Evolutionary conservation across 2,797 vertebrate genomes (phyloP).

Genomic region (Tokudaia muenninki): DNA sequence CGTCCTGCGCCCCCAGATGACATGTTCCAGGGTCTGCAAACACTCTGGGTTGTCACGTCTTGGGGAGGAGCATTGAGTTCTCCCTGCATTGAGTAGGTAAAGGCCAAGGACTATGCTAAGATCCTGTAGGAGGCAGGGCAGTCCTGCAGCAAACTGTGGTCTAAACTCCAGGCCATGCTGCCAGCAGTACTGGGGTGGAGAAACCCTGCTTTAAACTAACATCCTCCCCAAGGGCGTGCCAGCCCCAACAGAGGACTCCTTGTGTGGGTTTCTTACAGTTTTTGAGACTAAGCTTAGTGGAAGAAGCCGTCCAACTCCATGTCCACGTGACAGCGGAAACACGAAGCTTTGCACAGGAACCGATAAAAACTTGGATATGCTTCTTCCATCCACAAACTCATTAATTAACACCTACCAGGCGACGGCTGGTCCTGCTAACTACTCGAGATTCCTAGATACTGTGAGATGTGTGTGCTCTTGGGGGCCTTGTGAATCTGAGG

Average conservation of each 20-base stretch:
- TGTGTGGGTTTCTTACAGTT: slow-evolving; percentile 42
- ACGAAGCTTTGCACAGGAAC: background rate
- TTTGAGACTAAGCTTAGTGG: background rate
- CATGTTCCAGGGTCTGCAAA: background rate
- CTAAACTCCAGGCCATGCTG: accelerated
- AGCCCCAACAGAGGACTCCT: slow-evolving; percentile 16
- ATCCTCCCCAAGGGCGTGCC: background rate
- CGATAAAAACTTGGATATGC: background rate
- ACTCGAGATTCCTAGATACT: background rate
- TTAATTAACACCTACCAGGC: background rate
- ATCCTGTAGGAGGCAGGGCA: accelerated
- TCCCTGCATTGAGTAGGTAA: background rate
- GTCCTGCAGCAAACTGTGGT: background rate
- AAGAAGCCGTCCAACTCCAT: background rate
- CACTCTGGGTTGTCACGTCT: background rate
- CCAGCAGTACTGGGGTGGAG: background rate
- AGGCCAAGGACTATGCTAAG: background rate
- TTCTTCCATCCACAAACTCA: background rate
- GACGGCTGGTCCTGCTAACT: background rate
- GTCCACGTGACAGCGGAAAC: background rate
- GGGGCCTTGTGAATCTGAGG: too few relatives aligned
- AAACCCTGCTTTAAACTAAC: background rate
- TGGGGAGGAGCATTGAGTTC: background rate
- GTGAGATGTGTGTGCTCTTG: accelerated
- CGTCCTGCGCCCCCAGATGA: background rate